These are phyloP conservation scores for Pimpla rufipes DNA, from an alignment of 2,888 invertebrate species.

Conservation along the genomic window DNA sequence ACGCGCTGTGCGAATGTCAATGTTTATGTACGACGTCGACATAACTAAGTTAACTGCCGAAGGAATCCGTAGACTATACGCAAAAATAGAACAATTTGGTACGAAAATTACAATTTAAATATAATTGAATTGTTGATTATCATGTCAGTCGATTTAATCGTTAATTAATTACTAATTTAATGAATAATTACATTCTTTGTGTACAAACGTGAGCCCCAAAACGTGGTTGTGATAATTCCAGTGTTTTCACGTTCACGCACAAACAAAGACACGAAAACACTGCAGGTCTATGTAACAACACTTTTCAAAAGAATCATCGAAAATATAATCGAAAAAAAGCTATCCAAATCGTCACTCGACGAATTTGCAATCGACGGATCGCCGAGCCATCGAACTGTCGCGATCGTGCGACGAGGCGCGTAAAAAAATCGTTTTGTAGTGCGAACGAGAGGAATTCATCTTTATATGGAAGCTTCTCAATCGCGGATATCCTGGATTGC, in stretches of 20 bases:
- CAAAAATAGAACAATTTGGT: not conserved
- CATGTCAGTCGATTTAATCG: too few relatives aligned
- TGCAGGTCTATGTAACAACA: not conserved
- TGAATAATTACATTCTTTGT: not conserved
- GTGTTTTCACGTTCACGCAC: not conserved
- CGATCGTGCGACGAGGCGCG: not conserved
- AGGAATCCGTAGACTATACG: not conserved
- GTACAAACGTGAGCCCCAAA: not conserved
- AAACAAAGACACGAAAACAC: not conserved
- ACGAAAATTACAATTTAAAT: not conserved
- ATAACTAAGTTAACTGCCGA: not conserved
- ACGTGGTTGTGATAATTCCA: not conserved
- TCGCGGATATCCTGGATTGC: conserved; percentile 45
- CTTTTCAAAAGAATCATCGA: not conserved
- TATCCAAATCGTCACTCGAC: not conserved
- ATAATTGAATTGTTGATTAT: too few relatives aligned
- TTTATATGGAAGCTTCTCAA: conserved; percentile 37
- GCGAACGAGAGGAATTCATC: conserved; percentile 34
- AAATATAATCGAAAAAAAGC: not conserved
- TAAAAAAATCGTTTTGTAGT: conserved; percentile 21
- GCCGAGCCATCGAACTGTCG: not conserved
- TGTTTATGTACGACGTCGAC: not conserved
- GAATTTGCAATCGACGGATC: not conserved
- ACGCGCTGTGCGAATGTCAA: not conserved
- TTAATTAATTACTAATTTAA: too few relatives aligned